Evolutionary conservation across 2,797 vertebrate species (phyloP), one percentile per base, ranked within the genome.

Genomic region (Chrysocyon brachyurus): DNA sequence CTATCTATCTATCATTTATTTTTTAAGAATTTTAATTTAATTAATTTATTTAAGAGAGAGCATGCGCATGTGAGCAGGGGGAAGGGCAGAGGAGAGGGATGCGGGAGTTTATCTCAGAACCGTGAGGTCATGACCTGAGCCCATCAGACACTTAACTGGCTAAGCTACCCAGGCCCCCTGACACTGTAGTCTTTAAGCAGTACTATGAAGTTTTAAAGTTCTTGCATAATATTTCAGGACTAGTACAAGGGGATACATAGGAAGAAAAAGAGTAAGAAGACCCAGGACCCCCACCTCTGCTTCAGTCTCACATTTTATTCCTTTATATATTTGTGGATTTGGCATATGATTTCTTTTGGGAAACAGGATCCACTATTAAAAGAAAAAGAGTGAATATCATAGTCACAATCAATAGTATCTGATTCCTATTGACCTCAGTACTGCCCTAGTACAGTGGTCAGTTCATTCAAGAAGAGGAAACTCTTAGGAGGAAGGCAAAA

Each of bases 281-380:
- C 16, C 61, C 12, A 87, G 79, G 24, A 56, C 19, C 78, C 40
- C n/a, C 64, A 8, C 31, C 33, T 22, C 17, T 68, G 21, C n/a
- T 82, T 86, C 21, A 75, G 1, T n/a, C 78, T 93, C 15, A 64
- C 26, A 57, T 84, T 85, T 85, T 75, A 92, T 49, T 95, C 2
- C 31, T 73, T 72, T 86, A 14, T 26, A 19, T 68, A 28, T 83
- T 89, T 64, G 28, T 87, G 49, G 26, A 64, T 86, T 82, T 77
- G 40, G 46, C 17, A 16, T 81, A 40, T 33, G 64, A 56, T 82
- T 90, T 83, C 21, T 72, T 94, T 87, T 40, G n/a, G 64, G 77
- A 94, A 90, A 72, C 3, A 89, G n/a, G n/a, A 82, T 91, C 49
- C 49, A 87, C 31, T 61, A 8, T 59, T 83, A 87, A 56, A 87